Base-by-base conservation (phyloP, 2,797 vertebrate genomes). In the Merluccius polli region DNA sequence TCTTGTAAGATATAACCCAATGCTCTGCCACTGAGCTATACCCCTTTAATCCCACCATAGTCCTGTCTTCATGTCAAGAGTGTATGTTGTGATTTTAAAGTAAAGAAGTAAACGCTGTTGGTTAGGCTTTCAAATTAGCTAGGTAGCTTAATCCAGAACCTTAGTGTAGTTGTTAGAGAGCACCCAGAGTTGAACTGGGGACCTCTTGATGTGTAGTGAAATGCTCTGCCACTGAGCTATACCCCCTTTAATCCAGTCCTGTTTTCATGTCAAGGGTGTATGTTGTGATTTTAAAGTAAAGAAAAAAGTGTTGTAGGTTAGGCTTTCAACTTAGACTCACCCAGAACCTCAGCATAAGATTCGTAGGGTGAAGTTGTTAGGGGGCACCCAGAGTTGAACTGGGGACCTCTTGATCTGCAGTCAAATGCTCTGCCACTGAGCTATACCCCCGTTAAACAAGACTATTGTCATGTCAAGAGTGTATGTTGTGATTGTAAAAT, bases 181-280 rank as follows among this genome's bases (percentile, higher is more conserved):
- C 80, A 84, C 71, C 72, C 74, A 69, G 87, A 93, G 86, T 92
- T 91, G 87, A 92, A 92, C 87, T 85, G 2, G 86, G 84, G 89
- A 93, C 85, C 91, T 90, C 89, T 90, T 91, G 85, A 93, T 88
- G 84, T 93, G 89, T 84, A 92, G 90, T 93, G 88, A 92, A 92
- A 91, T 90, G 85, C 89, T 92, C 89, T 91, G 87, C 87, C 89
- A 81, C 90, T 91, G 87, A 91, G 88, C 86, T 91, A 90, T 80
- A 87, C 87, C 87, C 82, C 89, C 86, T 74, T 38, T 10, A 59
- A 4, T 3, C 4, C 21, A n/a, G 44, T 52, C 16, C 48, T 33
- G 3, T 36, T 36, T 36, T 4, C 7, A 9, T 36, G 0, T 44
- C 15, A 3, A 44, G 3, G 18, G 4, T 4, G 5, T 16, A 44